Evolutionary conservation across 1,140 invertebrate species (phyloP).

Genomic region (Bombus fervidus): DNA sequence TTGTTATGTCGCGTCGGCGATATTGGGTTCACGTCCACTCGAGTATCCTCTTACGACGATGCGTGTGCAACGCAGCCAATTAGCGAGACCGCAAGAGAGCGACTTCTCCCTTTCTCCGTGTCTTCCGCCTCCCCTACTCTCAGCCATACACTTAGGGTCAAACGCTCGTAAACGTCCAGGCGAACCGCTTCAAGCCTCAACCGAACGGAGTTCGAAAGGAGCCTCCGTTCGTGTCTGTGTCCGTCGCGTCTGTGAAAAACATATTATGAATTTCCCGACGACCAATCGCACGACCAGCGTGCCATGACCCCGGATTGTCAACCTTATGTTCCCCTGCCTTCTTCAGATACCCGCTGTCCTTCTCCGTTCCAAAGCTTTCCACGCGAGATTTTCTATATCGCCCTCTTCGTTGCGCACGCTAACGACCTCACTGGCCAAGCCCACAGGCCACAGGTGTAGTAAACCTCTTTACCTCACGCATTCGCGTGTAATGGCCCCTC

Average conservation of each 20-base stretch:
- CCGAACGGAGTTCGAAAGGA: conserved; percentile 39
- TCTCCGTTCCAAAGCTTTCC: conserved; percentile 3
- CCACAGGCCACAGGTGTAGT: conserved; percentile 74
- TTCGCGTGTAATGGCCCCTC: conserved; percentile 64
- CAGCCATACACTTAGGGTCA: conserved; percentile 66
- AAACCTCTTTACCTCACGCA: conserved; percentile 73
- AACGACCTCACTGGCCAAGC: conserved; percentile 61
- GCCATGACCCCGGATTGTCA: conserved; percentile 72
- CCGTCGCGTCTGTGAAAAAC: conserved; percentile 62
- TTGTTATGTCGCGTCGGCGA: conserved; percentile 45
- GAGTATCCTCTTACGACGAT: conserved; percentile 60
- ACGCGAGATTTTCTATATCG: conserved; percentile 43
- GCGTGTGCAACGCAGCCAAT: conserved; percentile 67
- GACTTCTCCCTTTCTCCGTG: conserved; percentile 62
- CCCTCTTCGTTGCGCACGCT: conserved; percentile 14
- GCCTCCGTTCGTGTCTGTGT: conserved; percentile 25
- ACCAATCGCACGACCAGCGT: conserved; percentile 59
- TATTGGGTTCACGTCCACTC: conserved; percentile 65
- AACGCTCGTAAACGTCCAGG: conserved; percentile 71
- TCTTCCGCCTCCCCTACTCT: conserved; percentile 59
- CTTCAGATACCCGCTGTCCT: not conserved
- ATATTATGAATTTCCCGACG: conserved; percentile 71
- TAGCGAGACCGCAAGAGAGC: conserved; percentile 64
- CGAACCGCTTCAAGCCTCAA: conserved; percentile 45
- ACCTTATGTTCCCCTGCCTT: conserved; percentile 47